A percentile compares a stretch with the other conserved stretches of the same genome.
phyloP scores from a whole-genome alignment of 2,113 vertebrate genomes.

The Egretta garzetta region DNA sequence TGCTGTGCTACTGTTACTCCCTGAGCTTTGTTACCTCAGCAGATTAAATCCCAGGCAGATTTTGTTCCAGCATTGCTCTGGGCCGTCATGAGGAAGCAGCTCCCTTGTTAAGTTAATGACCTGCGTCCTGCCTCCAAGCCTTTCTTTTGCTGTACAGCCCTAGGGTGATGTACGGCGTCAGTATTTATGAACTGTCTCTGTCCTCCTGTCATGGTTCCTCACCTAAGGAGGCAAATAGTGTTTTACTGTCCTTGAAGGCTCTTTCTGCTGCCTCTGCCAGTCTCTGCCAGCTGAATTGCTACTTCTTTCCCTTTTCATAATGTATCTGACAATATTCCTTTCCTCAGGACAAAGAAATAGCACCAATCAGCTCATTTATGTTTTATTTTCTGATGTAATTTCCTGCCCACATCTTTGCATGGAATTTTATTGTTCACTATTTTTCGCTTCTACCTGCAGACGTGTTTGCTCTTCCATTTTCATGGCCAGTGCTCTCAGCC shows the following conservation, averaged over 20 bases:
- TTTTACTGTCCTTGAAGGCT: conserved; percentile 23
- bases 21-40: not conserved
- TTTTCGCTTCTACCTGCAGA: not conserved
- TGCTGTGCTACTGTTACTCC: not conserved
- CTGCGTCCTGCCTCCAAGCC: not conserved
- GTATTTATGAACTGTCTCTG: not conserved
- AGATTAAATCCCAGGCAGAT: not conserved
- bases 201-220: not conserved
- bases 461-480: not conserved
- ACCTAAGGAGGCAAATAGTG: not conserved
- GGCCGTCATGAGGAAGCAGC: not conserved
- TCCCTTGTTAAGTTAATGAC: conserved; percentile 20
- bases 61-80: not conserved
- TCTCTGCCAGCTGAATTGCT: conserved; percentile 26
- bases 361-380: not conserved
- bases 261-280: conserved; percentile 13
- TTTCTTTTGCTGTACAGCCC: not conserved
- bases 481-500: not conserved
- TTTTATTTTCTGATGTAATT: conserved; percentile 19
- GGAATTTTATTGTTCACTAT: not conserved
- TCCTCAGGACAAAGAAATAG: not conserved
- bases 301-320: conserved; percentile 34
- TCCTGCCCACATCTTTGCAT: not conserved
- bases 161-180: not conserved
- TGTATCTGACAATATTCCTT: conserved; percentile 23